Conservation (phyloP, 2,888 invertebrate genomes). For the Dicyrtoma fusca region DNA sequence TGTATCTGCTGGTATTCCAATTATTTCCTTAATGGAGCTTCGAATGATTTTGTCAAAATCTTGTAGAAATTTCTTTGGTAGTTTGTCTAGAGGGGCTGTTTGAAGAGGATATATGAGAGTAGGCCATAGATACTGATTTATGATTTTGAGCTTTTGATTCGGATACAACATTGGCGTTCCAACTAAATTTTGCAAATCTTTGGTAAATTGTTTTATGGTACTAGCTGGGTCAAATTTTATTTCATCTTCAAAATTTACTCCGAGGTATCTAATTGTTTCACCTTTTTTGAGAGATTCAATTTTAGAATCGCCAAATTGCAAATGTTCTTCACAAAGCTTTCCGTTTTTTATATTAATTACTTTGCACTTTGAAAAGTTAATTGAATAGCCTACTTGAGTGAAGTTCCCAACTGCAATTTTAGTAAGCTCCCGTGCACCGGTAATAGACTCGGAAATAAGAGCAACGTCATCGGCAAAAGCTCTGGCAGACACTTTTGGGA, state of each 20-base stretch:
- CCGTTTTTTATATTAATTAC: too few species aligned
- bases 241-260: constrained; percentile 37
- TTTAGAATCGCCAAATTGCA: background rate
- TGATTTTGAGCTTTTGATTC: constrained; percentile 29
- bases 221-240: constrained; percentile 25
- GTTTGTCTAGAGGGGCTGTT: constrained; percentile 19
- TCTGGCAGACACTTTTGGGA: background rate
- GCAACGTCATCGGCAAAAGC: constrained; percentile 33
- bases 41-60: constrained; percentile 14
- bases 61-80: constrained; percentile 19
- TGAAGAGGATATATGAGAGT: constrained; percentile 31
- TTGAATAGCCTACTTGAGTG: too few species aligned
- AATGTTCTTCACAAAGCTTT: background rate
- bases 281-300: background rate
- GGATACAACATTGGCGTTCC: constrained; percentile 17
- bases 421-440: too few species aligned
- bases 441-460: background rate
- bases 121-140: too few species aligned
- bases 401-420: too few species aligned
- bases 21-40: constrained; percentile 21
- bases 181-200: constrained; percentile 7
- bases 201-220: too few species aligned
- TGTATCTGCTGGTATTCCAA: constrained; percentile 26
- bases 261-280: constrained; percentile 35
- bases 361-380: too few species aligned